Percentiles rank a stretch among this genome's conserved stretches.
These are phyloP conservation scores for Melanchra persicariae DNA, from an alignment of 2,888 invertebrate species.

Conservation along the genomic window DNA sequence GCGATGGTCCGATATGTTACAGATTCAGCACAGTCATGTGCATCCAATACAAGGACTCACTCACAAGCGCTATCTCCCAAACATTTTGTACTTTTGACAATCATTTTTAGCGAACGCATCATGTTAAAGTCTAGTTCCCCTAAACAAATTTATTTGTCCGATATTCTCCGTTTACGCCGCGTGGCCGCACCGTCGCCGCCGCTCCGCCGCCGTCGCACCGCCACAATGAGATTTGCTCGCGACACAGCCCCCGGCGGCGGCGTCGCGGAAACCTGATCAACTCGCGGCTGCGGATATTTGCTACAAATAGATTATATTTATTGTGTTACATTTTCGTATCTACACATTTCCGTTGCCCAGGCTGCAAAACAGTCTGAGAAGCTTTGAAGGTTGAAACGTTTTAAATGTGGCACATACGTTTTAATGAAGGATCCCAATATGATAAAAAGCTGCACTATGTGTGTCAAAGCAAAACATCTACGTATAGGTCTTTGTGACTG, in stretches of 20 bases:
- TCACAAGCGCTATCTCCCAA: too few relatives aligned
- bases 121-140: background rate
- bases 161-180: background rate
- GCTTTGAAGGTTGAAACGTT: background rate
- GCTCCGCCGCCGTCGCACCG: background rate
- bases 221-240: conserved; percentile 48
- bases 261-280: conserved; percentile 17
- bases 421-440: background rate
- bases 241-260: conserved; percentile 15
- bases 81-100: too few relatives aligned
- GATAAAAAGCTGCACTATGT: too few relatives aligned
- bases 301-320: conserved; percentile 18
- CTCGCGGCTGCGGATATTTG: conserved; percentile 27
- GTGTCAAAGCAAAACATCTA: too few relatives aligned
- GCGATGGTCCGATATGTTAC: too few relatives aligned
- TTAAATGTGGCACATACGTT: too few relatives aligned
- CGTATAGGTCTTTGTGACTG: too few relatives aligned
- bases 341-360: background rate
- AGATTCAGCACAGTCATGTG: too few relatives aligned
- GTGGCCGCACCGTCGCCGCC: background rate
- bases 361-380: background rate
- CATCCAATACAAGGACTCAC: too few relatives aligned
- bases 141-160: conserved; percentile 10
- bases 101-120: background rate
- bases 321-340: background rate